Percentiles rank a stretch among this genome's conserved stretches.
These are phyloP conservation scores for Semnornis frantzii DNA, from an alignment of 2,113 vertebrate genomes.

Conservation along the genomic window DNA sequence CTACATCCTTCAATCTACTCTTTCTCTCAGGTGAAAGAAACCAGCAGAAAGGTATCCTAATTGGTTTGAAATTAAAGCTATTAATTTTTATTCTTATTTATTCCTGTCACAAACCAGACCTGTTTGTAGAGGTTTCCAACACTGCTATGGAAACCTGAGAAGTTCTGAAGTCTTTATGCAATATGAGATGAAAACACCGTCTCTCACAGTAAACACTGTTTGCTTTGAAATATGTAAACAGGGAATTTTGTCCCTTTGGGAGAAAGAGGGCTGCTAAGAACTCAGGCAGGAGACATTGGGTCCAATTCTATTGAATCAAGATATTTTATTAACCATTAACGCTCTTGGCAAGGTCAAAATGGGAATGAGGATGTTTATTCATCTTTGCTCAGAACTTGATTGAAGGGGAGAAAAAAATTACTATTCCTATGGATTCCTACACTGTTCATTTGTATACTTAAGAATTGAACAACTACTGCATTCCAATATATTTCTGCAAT, in stretches of 20 bases:
- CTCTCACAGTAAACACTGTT: background rate
- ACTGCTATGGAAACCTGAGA: constrained; percentile 50
- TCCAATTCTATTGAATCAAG: background rate
- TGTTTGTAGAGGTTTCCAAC: background rate
- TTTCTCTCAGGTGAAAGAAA: background rate
- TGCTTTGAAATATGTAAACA: background rate
- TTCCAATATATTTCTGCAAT: background rate
- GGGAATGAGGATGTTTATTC: background rate
- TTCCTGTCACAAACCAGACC: constrained; percentile 11
- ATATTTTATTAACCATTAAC: background rate
- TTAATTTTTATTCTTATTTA: constrained; percentile 38
- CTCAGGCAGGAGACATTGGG: background rate
- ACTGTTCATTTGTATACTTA: background rate
- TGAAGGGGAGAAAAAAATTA: background rate
- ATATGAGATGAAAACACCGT: background rate
- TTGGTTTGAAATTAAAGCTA: constrained; percentile 53
- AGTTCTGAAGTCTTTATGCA: constrained; percentile 8
- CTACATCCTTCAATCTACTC: background rate
- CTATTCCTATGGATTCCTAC: background rate
- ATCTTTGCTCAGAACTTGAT: background rate
- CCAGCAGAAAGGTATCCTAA: background rate
- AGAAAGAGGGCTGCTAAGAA: constrained; percentile 5
- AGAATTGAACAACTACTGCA: background rate
- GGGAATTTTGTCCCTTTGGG: background rate
- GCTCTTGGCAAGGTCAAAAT: background rate